Base-by-base conservation (phyloP, 1,140 invertebrate species). In the Zaprionus tsacasi region DNA sequence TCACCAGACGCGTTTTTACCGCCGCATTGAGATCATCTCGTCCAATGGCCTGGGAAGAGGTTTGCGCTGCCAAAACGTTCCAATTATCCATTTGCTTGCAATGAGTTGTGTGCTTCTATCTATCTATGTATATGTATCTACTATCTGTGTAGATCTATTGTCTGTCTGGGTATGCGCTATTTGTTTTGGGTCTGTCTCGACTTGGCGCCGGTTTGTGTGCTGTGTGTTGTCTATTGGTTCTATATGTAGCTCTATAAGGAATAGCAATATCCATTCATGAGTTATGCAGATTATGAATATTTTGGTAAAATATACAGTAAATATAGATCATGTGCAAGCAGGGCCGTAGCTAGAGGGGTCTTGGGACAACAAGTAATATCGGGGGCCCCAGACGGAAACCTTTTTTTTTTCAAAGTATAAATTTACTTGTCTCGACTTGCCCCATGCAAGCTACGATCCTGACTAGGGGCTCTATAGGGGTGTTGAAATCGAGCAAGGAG, bases 1-100 rank as follows among this genome's bases (percentile, higher is more conserved):
- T 92, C 54, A 92, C 91, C 88, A 92, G 81, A 76, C 82, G 82
- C 55, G 91, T 91, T 68, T 90, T 92, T 45, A 78, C 68, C 33
- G 57, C 56, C 55, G 64, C 58, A 30, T 56, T 80, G 17, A 76
- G 59, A 45, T 78, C 91, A 78, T 92, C 88, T 33, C 86, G 82
- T 63, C 80, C 88, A 74, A 92, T 90, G 15, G 88, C 91, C 66
- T 86, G 79, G 43, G 88, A 88, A 45, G 89, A 81, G 59, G 91
- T 92, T 74, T 92, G 91, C 21, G 82, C 91, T 81, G 91, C 88
- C 78, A 92, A 90, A 90, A 92, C 91, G 82, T 92, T 92, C 91
- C 91, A 92, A 87, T 90, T 92, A 89, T 92, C 91, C 91, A 92
- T 50, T 68, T 70, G 54, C 11, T 45, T 64, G 57, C 45, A 70